phyloP scores from a whole-genome alignment of 2,113 vertebrate genomes.

The Gambusia affinis region DNA sequence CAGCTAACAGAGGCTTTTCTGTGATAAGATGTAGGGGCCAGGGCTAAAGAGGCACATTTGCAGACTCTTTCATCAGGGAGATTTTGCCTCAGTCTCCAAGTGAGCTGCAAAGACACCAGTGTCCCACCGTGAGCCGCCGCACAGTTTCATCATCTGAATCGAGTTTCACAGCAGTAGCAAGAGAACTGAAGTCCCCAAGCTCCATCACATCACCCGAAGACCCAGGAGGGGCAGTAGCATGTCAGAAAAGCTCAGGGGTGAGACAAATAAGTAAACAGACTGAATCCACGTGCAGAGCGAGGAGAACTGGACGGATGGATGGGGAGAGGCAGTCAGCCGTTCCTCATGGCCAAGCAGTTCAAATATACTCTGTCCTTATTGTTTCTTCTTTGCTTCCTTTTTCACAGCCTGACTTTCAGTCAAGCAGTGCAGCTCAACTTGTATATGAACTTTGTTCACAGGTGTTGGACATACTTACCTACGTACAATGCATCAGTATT shows the following conservation, averaged over 20 bases:
- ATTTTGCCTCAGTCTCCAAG: conserved; percentile 47
- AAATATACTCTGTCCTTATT: conserved; percentile 25
- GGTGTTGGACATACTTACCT: conserved; percentile 34
- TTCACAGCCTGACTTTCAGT: conserved; percentile 8
- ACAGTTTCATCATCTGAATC: conserved; percentile 77
- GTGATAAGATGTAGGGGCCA: conserved; percentile 44
- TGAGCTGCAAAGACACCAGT: conserved; percentile 65
- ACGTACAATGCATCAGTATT: conserved; percentile 14
- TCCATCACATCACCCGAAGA: conserved; percentile 51
- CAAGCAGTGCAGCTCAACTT: conserved; percentile 15
- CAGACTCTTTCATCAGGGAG: conserved; percentile 75
- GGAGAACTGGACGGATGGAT: conserved; percentile 32
- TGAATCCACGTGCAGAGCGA: conserved; percentile 48
- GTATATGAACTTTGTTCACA: conserved; percentile 25
- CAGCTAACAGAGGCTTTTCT: conserved; percentile 39
- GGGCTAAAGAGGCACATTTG: conserved; percentile 68
- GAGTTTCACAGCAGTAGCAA: conserved; percentile 73
- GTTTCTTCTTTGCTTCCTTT: conserved; percentile 11
- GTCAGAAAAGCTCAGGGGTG: conserved; percentile 45
- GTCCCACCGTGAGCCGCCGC: conserved; percentile 66
- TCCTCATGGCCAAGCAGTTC: conserved; percentile 33
- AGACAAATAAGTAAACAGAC: conserved; percentile 59
- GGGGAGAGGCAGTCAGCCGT: conserved; percentile 34
- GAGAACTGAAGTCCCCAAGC: conserved; percentile 59
- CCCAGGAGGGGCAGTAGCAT: conserved; percentile 52